Percentiles rank a stretch among this genome's conserved stretches.
phyloP scores from a whole-genome alignment of 2,113 vertebrate genomes.

The Ptilonorhynchus violaceus region DNA sequence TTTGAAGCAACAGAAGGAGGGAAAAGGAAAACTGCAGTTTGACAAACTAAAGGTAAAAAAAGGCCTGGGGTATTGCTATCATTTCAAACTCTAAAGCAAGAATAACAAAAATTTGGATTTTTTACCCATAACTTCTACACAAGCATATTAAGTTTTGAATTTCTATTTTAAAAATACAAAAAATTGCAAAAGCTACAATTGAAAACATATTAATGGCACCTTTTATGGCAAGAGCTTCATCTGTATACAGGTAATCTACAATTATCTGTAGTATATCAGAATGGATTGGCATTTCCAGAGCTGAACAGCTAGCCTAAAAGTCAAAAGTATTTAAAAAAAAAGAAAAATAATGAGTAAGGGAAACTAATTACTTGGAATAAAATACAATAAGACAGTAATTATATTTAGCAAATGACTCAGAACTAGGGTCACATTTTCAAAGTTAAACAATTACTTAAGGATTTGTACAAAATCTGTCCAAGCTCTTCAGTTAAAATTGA shows the following conservation, averaged over 20 bases:
- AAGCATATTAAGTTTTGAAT: not conserved
- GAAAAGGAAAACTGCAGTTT: not conserved
- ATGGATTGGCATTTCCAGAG: conserved; percentile 89
- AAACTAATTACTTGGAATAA: not conserved
- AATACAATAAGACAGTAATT: not conserved
- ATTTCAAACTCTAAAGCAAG: not conserved
- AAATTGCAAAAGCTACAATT: not conserved
- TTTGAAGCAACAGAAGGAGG: not conserved
- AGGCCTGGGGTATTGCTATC: not conserved
- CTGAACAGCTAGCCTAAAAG: conserved; percentile 85
- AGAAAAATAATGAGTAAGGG: not conserved
- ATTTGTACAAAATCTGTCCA: not conserved
- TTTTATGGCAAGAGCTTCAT: conserved; percentile 87
- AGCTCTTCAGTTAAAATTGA: not conserved
- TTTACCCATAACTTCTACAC: not conserved
- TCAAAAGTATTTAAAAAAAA: not conserved
- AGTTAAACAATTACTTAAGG: not conserved
- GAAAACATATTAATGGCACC: conserved; percentile 71
- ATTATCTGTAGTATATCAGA: conserved; percentile 90
- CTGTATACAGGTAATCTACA: conserved; percentile 93
- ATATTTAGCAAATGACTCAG: not conserved
- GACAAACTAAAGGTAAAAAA: not conserved
- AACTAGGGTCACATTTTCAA: not conserved
- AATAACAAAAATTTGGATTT: not conserved
- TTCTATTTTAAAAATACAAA: not conserved